phyloP scores from a whole-genome alignment of 2,888 invertebrate species.

The Neoitamus cyanurus region DNA sequence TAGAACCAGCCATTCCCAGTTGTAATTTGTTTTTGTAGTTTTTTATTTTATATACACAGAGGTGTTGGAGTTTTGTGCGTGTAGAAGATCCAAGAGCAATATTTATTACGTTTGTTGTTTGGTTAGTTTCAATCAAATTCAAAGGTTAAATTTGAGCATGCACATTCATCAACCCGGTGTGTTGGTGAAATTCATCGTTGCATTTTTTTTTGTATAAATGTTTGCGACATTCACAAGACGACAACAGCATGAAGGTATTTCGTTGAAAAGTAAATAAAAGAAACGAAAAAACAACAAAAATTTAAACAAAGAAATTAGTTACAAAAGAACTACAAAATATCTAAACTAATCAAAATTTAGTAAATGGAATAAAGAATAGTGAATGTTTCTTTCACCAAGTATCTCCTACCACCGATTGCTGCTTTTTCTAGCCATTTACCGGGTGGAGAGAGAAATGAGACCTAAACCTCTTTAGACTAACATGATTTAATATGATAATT shows the following conservation, averaged over 20 bases:
- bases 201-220: neutral
- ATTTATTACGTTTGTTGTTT: neutral
- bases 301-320: slow-evolving; percentile 23
- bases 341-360: slow-evolving; percentile 1
- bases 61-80: neutral
- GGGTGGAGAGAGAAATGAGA: neutral
- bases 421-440: slow-evolving; percentile 3
- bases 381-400: neutral
- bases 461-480: neutral
- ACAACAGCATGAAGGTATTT: slow-evolving; percentile 1
- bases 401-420: neutral
- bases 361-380: neutral
- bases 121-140: neutral
- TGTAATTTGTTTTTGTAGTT: neutral
- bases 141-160: neutral
- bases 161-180: neutral
- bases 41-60: neutral
- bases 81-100: slow-evolving; percentile 33
- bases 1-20: slow-evolving; percentile 34
- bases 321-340: slow-evolving; percentile 18
- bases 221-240: neutral
- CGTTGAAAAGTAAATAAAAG: slow-evolving; percentile 8
- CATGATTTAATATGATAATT: neutral
- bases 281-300: slow-evolving; percentile 24
- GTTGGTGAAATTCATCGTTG: slow-evolving; percentile 11